phyloP scores from a whole-genome alignment of 1,140 invertebrate genomes.

The Drosophila willistoni region DNA sequence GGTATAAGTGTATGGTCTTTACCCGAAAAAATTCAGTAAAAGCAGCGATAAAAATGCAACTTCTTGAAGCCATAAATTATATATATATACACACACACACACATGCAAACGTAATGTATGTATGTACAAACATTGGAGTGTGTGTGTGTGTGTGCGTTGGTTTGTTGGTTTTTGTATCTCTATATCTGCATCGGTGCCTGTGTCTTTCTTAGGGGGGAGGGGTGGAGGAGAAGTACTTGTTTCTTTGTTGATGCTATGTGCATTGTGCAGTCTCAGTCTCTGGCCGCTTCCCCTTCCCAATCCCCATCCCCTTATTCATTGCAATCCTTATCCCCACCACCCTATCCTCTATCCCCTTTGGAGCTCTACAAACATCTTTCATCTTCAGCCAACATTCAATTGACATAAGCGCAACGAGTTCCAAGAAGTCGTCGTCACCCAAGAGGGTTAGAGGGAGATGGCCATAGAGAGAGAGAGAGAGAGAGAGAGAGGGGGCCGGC shows the following conservation, averaged over 20 bases:
- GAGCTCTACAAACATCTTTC: conserved; percentile 13
- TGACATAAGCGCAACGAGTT: conserved; percentile 53
- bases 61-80: conserved; percentile 19
- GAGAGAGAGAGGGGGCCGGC: not conserved
- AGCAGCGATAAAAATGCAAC: conserved; percentile 46
- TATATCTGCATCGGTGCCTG: not conserved
- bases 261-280: conserved; percentile 6
- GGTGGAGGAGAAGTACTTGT: not conserved
- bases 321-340: not conserved
- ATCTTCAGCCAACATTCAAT: conserved; percentile 40
- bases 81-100: not conserved
- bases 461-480: not conserved
- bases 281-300: not conserved
- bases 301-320: not conserved
- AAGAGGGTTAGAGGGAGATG: not conserved
- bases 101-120: not conserved
- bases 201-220: not conserved
- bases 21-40: conserved; percentile 56
- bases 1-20: not conserved
- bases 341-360: conserved; percentile 8
- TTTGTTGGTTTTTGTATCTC: conserved; percentile 21
- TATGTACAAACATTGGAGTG: not conserved
- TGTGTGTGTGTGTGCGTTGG: not conserved
- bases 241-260: conserved; percentile 24
- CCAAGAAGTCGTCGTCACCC: conserved; percentile 61